Base-by-base conservation (phyloP, 2,113 vertebrate genomes). In the Clinocottus analis region DNA sequence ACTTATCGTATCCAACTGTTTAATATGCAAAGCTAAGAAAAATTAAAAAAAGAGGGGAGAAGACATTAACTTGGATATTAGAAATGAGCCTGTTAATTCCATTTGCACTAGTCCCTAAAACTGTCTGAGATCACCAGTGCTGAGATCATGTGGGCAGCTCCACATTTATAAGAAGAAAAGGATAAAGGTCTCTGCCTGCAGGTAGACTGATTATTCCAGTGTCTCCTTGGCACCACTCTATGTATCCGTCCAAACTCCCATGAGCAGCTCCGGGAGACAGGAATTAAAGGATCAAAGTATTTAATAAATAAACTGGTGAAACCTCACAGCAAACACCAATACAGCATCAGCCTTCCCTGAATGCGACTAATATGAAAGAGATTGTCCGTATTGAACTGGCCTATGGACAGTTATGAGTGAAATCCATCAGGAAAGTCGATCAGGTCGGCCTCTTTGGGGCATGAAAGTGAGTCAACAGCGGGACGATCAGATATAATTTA, bases 401-500 rank as follows among this genome's bases (percentile, higher is more conserved):
- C 86, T 81, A 75, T 74, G 75, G 88, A 86, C 80, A 80, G 78
- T 91, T 91, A 91, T 88, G 89, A 89, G 69, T 68, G 43, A 85
- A 85, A 85, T 89, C 87, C 85, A 91, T 91, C 80, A 85, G 9
- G 63, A 60, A 82, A 89, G 89, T 91, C 88, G 72, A 94, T 93
- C 73, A 55, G 74, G 77, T 79, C 53, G 16, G 80, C 82, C 88
- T 84, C 89, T 87, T 83, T 41, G 86, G 88, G 89, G 88, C 88
- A 82, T 86, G 87, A 90, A 90, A 91, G 88, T 83, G 84, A 91
- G 87, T 91, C 82, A 90, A 88, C 85, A 86, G 73, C 77, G 78
- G 79, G 84, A 89, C 89, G 82, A 89, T 90, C 82, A 51, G 75
- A 89, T 90, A 85, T 83, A 25, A 75, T 89, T 90, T 86, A 84